Conservation (phyloP, 2,888 invertebrate species). For the Nephrotoma guestfalica region DNA sequence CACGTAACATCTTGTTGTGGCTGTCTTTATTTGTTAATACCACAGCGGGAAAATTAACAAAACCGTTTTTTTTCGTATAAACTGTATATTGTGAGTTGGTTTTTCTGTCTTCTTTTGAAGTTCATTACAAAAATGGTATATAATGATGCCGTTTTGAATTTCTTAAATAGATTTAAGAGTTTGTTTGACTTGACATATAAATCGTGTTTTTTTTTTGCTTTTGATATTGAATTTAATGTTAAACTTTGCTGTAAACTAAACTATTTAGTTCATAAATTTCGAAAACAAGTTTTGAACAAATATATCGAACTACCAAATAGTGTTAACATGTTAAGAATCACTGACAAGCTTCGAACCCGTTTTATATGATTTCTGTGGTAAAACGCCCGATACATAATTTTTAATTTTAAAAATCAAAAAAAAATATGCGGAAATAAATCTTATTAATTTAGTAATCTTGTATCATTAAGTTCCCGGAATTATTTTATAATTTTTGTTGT, state of each 20-base stretch:
- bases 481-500: neutral
- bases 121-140: no score
- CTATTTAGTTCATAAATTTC: neutral
- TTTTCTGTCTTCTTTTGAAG: no score
- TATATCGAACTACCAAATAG: neutral
- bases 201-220: no score
- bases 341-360: neutral
- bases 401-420: neutral
- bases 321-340: neutral
- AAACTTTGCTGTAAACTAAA: neutral
- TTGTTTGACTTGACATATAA: no score
- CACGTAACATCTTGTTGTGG: no score
- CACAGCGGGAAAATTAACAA: no score
- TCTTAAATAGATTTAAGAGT: no score
- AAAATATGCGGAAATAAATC: neutral
- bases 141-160: no score
- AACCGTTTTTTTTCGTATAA: no score
- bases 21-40: no score
- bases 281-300: neutral
- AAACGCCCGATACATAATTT: neutral
- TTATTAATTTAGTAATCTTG: neutral
- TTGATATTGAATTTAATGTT: neutral
- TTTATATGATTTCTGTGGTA: neutral
- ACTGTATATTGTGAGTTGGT: no score
- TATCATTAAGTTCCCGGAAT: neutral